Conservation (phyloP, 2,113 vertebrate genomes). For the Stegostoma tigrinum region DNA sequence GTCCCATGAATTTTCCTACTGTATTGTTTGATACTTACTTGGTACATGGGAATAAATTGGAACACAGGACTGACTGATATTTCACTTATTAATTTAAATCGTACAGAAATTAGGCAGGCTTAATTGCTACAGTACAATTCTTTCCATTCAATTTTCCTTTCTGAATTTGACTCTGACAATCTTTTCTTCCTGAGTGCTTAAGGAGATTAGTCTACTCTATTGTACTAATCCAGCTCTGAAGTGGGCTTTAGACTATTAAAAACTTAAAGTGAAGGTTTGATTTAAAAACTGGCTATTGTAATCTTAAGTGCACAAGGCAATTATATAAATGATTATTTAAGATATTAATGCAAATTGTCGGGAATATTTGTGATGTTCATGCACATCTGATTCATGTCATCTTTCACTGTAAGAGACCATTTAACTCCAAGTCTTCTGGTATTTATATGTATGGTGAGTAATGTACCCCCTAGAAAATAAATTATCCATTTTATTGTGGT, state of each 20-base stretch:
- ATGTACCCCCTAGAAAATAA: neutral
- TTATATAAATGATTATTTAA: neutral
- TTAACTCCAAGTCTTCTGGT: neutral
- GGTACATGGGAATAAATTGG: neutral
- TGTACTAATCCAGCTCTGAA: neutral
- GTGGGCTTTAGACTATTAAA: neutral
- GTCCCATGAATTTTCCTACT: neutral
- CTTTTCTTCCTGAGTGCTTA: neutral
- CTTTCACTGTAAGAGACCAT: neutral
- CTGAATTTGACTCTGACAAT: neutral
- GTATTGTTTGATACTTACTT: neutral
- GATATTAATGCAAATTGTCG: slow-evolving; percentile 1
- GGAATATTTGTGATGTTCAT: neutral
- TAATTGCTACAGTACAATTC: neutral
- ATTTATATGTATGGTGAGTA: neutral
- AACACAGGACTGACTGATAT: neutral
- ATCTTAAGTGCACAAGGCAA: neutral
- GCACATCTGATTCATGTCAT: neutral
- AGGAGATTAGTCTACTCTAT: neutral
- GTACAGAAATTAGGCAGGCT: neutral
- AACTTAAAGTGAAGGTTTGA: neutral
- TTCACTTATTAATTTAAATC: neutral
- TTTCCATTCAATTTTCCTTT: neutral
- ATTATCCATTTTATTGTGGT: neutral
- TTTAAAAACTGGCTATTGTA: neutral